A percentile compares a stretch with the other conserved stretches of the same genome.
Conservation (phyloP, 1,140 invertebrate species). For the Arion vulgaris region DNA sequence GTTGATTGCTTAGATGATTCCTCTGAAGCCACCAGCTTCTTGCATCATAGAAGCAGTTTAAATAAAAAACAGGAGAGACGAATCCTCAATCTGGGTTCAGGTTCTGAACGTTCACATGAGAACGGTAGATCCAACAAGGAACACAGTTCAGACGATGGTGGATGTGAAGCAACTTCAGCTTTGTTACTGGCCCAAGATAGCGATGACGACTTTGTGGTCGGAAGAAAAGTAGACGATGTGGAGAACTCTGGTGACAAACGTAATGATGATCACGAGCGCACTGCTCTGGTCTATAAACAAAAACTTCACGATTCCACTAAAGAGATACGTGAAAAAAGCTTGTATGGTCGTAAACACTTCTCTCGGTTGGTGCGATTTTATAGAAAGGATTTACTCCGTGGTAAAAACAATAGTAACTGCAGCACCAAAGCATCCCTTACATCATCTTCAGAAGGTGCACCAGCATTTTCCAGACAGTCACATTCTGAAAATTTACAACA, state of each 20-base stretch:
- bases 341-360: not conserved
- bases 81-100: not conserved
- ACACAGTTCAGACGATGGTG: not conserved
- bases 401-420: not conserved
- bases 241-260: not conserved
- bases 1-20: not conserved
- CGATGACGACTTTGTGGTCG: not conserved
- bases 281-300: not conserved
- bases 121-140: not conserved
- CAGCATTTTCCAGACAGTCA: not conserved
- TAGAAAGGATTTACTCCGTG: not conserved
- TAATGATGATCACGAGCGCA: not conserved
- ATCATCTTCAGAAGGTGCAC: not conserved
- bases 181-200: not conserved
- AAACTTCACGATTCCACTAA: no score
- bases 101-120: not conserved
- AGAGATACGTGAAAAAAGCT: not conserved
- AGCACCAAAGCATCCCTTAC: not conserved
- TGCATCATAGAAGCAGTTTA: not conserved
- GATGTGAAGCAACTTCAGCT: not conserved
- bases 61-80: not conserved
- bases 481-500: not conserved
- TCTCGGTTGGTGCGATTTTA: not conserved
- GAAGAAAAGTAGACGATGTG: not conserved
- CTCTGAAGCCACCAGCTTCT: not conserved